A percentile compares a stretch with the other conserved stretches of the same genome.
These are phyloP conservation scores for Peromyscus californicus DNA, from an alignment of 2,113 vertebrate genomes.

Conservation along the genomic window DNA sequence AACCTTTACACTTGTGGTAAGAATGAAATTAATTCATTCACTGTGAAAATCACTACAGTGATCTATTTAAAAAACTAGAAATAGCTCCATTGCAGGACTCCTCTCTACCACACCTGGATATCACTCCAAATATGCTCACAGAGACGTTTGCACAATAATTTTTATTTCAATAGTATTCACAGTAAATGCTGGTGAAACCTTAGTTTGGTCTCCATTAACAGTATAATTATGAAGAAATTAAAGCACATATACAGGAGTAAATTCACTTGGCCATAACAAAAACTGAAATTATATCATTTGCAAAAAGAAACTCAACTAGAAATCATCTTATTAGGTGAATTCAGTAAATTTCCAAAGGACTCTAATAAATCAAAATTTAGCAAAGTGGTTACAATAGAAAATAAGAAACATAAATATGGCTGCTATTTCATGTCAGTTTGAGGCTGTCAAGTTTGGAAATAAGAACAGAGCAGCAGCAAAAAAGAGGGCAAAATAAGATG, in stretches of 20 bases:
- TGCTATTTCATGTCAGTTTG: neutral
- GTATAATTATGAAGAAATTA: neutral
- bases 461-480: neutral
- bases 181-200: neutral
- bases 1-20: neutral
- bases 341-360: neutral
- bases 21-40: neutral
- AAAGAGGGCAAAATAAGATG: neutral
- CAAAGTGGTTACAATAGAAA: neutral
- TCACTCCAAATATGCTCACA: neutral
- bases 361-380: slow-evolving; percentile 8
- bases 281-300: neutral
- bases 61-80: neutral
- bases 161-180: neutral
- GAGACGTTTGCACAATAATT: neutral
- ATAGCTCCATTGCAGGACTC: neutral
- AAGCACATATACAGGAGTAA: too few relatives aligned
- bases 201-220: neutral
- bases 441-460: neutral
- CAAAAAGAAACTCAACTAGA: neutral
- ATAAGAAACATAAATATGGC: neutral
- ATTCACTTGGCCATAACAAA: neutral
- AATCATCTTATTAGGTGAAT: neutral
- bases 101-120: neutral
- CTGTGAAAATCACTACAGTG: neutral